Percentiles rank a stretch among this genome's conserved stretches.
These are phyloP conservation scores for Panagrolaimus sp. DNA, from an alignment of 1,140 invertebrate genomes.

Conservation along the genomic window DNA sequence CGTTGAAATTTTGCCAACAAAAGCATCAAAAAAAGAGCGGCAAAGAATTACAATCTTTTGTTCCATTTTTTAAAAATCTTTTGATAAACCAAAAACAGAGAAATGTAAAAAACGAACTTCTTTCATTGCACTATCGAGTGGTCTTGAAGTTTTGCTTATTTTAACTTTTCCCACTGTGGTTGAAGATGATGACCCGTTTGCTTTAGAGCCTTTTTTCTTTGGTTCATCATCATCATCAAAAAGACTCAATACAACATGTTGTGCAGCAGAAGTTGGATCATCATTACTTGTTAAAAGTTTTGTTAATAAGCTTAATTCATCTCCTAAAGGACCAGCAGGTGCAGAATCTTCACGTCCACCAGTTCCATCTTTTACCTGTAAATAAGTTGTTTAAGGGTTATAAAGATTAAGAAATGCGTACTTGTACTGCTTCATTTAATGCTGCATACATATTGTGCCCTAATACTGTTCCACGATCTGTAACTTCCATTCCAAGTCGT, in stretches of 20 bases:
- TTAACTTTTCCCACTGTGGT: background rate
- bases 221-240: constrained; percentile 32
- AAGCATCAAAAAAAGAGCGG: too few species aligned
- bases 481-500: background rate
- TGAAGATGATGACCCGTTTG: background rate
- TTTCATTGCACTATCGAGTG: constrained; percentile 4
- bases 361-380: constrained; percentile 6
- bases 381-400: background rate
- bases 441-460: background rate
- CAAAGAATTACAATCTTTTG: too few species aligned
- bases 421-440: background rate
- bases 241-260: constrained; percentile 32
- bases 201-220: background rate
- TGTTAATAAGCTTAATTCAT: constrained; percentile 46
- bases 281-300: constrained; percentile 26
- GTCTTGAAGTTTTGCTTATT: background rate
- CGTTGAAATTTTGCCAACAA: too few species aligned
- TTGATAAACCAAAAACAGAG: too few species aligned
- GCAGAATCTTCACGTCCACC: background rate
- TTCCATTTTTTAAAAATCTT: too few species aligned
- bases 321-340: constrained; percentile 11
- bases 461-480: constrained; percentile 1
- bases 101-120: background rate
- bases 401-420: background rate
- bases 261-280: constrained; percentile 13